phyloP scores from a whole-genome alignment of 2,113 vertebrate species.

The Origma solitaria region DNA sequence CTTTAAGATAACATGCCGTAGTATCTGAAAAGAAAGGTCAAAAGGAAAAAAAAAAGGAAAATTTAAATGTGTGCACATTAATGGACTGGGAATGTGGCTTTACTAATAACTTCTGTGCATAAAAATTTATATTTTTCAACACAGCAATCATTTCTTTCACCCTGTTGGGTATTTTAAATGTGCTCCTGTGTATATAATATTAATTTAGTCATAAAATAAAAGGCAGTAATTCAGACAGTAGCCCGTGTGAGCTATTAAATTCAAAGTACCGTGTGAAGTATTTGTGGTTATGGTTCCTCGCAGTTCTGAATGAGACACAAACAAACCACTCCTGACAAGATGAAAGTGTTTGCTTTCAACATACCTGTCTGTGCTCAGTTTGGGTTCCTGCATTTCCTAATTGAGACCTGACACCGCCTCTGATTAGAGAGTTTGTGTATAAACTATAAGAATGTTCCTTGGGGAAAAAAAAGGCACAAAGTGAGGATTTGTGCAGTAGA shows the following conservation, averaged over 20 bases:
- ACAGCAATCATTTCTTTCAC: constrained; percentile 50
- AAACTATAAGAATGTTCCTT: neutral
- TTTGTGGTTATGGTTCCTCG: constrained; percentile 3
- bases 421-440: neutral
- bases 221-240: constrained; percentile 59
- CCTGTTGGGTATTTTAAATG: constrained; percentile 63
- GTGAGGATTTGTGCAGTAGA: neutral
- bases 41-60: constrained; percentile 31
- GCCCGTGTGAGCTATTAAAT: constrained; percentile 58
- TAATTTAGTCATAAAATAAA: constrained; percentile 69
- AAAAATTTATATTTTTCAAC: constrained; percentile 67
- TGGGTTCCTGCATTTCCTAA: neutral
- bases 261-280: constrained; percentile 27
- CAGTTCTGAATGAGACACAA: neutral
- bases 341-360: neutral
- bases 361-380: neutral
- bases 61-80: constrained; percentile 43
- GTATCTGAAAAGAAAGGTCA: constrained; percentile 69
- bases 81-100: constrained; percentile 49
- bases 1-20: constrained; percentile 56
- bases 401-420: neutral
- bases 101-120: constrained; percentile 61
- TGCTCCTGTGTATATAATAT: constrained; percentile 65
- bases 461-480: neutral
- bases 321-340: constrained; percentile 24